phyloP scores from a whole-genome alignment of 2,113 vertebrate species.

The Phycodurus eques region DNA sequence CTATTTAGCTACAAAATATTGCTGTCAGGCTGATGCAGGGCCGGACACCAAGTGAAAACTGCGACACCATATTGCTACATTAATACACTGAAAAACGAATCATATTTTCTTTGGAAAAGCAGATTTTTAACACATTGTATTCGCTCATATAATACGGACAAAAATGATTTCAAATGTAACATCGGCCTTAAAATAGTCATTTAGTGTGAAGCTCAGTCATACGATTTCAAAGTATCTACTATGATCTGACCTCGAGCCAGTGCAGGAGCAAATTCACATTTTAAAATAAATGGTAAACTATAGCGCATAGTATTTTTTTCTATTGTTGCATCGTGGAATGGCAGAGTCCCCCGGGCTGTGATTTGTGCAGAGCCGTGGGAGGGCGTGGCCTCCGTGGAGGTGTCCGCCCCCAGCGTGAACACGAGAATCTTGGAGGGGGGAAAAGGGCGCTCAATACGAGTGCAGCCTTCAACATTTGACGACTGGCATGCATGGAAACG shows the following conservation, averaged over 20 bases:
- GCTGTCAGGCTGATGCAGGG: too few species aligned
- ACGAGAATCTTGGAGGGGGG: slow-evolving; percentile 27
- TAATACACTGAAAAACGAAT: background rate
- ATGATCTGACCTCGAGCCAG: background rate
- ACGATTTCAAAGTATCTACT: background rate
- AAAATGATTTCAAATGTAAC: background rate
- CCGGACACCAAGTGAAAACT: background rate
- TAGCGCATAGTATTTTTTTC: background rate
- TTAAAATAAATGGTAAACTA: background rate
- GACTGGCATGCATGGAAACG: slow-evolving; percentile 11
- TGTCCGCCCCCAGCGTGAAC: slow-evolving; percentile 56
- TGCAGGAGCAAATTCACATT: background rate
- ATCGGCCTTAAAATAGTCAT: background rate
- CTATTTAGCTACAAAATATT: too few species aligned
- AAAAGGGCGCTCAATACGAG: slow-evolving; percentile 66
- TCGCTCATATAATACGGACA: background rate
- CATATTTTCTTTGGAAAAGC: background rate
- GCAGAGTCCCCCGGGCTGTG: background rate
- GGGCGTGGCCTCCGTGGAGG: slow-evolving; percentile 43
- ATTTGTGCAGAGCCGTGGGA: background rate
- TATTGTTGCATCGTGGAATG: background rate
- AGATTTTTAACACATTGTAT: background rate
- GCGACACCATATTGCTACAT: background rate
- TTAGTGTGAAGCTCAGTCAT: background rate
- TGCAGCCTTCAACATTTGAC: slow-evolving; percentile 12